Conservation (phyloP, 2,797 vertebrate genomes). For the Ptychadena robeensis region DNA sequence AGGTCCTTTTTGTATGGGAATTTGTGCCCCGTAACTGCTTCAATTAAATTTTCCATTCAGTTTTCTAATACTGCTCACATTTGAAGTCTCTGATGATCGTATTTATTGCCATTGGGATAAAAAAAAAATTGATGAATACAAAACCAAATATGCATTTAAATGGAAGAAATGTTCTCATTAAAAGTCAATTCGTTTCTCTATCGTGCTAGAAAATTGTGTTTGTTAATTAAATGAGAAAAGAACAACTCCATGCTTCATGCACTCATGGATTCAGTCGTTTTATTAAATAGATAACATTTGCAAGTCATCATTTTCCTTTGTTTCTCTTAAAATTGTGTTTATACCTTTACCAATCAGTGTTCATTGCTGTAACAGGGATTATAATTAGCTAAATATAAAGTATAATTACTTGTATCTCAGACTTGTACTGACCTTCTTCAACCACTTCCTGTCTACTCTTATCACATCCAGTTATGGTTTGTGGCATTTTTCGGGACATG, state of each 20-base stretch:
- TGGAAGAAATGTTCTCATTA: conserved; percentile 33
- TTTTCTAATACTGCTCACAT: neutral
- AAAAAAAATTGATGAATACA: neutral
- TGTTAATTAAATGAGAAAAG: conserved; percentile 37
- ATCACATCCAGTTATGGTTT: too few relatives aligned
- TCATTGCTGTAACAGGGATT: too few relatives aligned
- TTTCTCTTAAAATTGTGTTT: too few relatives aligned
- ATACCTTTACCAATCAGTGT: too few relatives aligned
- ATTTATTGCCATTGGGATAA: neutral
- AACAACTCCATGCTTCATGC: neutral
- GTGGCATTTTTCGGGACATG: too few relatives aligned
- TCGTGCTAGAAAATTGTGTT: conserved; percentile 5
- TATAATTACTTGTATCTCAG: too few relatives aligned
- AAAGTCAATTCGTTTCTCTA: neutral
- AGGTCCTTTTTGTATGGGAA: too few relatives aligned
- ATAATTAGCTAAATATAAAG: too few relatives aligned
- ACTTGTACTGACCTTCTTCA: too few relatives aligned
- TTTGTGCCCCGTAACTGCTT: too few relatives aligned
- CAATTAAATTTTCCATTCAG: neutral
- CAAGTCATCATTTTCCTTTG: neutral
- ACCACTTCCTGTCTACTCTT: too few relatives aligned
- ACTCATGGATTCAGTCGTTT: neutral
- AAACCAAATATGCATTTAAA: conserved; percentile 22
- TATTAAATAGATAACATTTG: conserved; percentile 18
- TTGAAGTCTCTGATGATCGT: neutral